Evolutionary conservation across 2,113 vertebrate species (phyloP).

Genomic region (Mastomys natalensis): DNA sequence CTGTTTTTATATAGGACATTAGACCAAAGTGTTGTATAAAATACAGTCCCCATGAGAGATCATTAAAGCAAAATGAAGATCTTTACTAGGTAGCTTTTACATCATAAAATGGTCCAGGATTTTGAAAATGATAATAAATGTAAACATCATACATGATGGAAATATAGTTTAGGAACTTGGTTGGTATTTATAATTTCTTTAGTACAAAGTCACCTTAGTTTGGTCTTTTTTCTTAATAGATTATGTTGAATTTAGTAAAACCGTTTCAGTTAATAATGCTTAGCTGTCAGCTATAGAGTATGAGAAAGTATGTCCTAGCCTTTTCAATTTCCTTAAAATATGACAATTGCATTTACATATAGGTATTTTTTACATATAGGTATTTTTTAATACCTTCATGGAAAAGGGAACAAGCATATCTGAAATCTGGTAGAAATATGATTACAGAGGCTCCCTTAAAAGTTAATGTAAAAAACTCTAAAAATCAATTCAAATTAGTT

Average conservation of each 20-base stretch:
- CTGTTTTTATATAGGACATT: neutral
- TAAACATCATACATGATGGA: neutral
- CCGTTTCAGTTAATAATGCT: neutral
- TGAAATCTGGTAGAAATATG: neutral
- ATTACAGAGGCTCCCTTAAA: neutral
- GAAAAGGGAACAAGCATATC: neutral
- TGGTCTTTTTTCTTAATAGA: neutral
- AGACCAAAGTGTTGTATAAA: neutral
- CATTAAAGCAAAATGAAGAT: neutral
- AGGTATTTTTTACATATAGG: neutral
- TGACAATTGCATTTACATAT: neutral
- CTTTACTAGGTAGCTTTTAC: fast-evolving
- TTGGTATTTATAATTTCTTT: constrained; percentile 14
- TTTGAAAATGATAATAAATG: neutral
- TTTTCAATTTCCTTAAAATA: constrained; percentile 10
- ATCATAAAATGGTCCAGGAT: neutral
- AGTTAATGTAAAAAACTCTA: neutral
- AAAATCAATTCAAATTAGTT: neutral
- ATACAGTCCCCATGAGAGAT: neutral
- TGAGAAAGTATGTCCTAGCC: neutral
- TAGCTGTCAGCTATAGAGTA: neutral
- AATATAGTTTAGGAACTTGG: neutral
- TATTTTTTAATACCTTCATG: neutral
- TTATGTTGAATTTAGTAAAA: neutral
- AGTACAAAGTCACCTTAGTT: neutral